Evolutionary conservation across 2,113 vertebrate genomes (phyloP), one percentile per base, ranked within the genome.

Genomic region (Geococcyx californianus): DNA sequence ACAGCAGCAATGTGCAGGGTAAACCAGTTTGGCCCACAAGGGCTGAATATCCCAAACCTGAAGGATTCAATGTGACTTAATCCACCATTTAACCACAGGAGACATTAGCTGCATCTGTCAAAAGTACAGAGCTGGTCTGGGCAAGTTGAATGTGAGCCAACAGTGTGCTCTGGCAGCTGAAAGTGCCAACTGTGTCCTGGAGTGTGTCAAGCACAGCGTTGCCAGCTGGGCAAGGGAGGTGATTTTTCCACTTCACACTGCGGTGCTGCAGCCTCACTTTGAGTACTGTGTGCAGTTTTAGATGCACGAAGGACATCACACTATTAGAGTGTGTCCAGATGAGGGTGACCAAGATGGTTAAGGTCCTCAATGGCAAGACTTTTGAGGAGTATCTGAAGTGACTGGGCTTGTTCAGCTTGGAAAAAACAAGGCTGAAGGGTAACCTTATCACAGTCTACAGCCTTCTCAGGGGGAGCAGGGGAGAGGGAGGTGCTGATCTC

Each of bases 41-140:
- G 40, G 52, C 34, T 49, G 55, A 67, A 64, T 75, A 78, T 86
- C 63, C 44, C 9, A 45, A 79, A 87, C 31, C 12, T 52, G 55
- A 94, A 93, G 29, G 33, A 74, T 92, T 21, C 1, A 20, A 36
- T 20, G 10, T 66, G 77, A 88, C 79, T 92, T 90, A 74, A 55
- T 49, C 51, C 10, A 51, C n/a, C 42, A 19, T 45, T 84, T 67
- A 28, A 87, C 34, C 34, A 15, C 75, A 55, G 54, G 44, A 95
- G 74, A 92, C 44, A 79, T 89, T 83, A 77, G 86, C 19, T 67
- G 13, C 47, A 42, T 24, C 34, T 52, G 81, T 95, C 74, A 63
- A 85, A 95, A 90, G 64, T 86, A 38, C 42, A 85, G 56, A 95
- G 49, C 7, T 82, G 38, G 79, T 90, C 69, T 93, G 76, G 34